A percentile compares a stretch with the other conserved stretches of the same genome.
phyloP scores from a whole-genome alignment of 2,797 vertebrate species.

The Falco berigora region DNA sequence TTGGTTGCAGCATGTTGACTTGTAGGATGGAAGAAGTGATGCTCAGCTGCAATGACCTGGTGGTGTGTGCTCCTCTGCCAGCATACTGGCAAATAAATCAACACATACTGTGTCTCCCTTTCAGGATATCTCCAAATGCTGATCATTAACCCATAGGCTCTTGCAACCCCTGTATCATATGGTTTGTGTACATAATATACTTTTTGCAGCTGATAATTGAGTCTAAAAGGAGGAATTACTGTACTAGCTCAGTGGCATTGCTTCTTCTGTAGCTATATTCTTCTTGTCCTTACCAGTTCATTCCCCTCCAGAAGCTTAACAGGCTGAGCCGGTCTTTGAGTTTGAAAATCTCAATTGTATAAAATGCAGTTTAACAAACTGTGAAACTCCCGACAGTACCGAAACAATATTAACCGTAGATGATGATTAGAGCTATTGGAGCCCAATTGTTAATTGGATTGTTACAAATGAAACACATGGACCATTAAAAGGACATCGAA shows the following conservation, averaged over 20 bases:
- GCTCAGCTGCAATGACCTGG: not conserved
- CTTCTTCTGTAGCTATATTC: not conserved
- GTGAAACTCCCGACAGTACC: not conserved
- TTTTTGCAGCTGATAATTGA: not conserved
- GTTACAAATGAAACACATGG: conserved; percentile 48
- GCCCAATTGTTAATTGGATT: conserved; percentile 34
- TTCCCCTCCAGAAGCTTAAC: not conserved
- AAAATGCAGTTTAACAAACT: conserved; percentile 3
- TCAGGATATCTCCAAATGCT: not conserved
- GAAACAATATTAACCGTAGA: conserved; percentile 39
- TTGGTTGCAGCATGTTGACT: not conserved
- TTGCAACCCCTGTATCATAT: not conserved
- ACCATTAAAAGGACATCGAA: conserved; percentile 62
- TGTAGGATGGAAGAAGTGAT: not conserved
- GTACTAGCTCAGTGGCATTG: not conserved
- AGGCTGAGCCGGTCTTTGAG: not conserved
- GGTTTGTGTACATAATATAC: not conserved
- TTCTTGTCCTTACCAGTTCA: not conserved
- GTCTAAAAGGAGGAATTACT: not conserved
- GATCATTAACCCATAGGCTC: not conserved
- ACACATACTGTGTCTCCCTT: not conserved
- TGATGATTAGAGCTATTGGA: conserved; percentile 27
- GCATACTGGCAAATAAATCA: not conserved
- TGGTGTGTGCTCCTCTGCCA: not conserved
- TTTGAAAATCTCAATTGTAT: conserved; percentile 1